phyloP scores from a whole-genome alignment of 2,888 invertebrate species.

The Stictocephala bisonia region DNA sequence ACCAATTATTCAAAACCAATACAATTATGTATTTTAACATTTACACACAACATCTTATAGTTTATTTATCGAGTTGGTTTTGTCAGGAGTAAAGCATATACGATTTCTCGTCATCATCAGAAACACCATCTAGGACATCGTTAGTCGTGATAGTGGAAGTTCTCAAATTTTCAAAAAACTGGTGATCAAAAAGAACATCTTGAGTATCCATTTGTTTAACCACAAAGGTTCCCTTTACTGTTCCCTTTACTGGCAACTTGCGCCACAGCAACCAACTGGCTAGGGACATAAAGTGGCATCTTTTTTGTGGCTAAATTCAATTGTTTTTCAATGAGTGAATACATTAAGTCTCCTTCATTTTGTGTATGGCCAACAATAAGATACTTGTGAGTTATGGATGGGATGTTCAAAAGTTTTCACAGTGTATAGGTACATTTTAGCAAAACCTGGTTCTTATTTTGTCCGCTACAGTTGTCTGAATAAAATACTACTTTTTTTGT shows the following conservation, averaged over 20 bases:
- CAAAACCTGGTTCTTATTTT: slow-evolving; percentile 29
- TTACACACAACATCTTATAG: no score
- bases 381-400: slow-evolving; percentile 30
- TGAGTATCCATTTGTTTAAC: slow-evolving; percentile 34
- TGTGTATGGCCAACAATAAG: slow-evolving; percentile 30
- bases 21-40: no score
- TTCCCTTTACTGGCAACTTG: slow-evolving; percentile 27
- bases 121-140: no score
- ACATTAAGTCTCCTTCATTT: slow-evolving; percentile 26
- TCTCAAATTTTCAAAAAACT: no score
- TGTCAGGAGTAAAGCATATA: no score
- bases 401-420: slow-evolving; percentile 26
- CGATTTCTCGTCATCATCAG: no score
- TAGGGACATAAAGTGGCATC: slow-evolving; percentile 26
- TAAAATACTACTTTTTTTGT: slow-evolving; percentile 17
- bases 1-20: no score
- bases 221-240: neutral
- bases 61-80: no score
- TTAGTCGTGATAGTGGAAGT: no score
- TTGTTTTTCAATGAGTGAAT: slow-evolving; percentile 30
- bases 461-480: slow-evolving; percentile 36
- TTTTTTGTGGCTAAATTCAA: slow-evolving; percentile 3
- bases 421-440: slow-evolving; percentile 5
- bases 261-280: slow-evolving; percentile 29
- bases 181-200: no score